Evolutionary conservation across 2,797 vertebrate species (phyloP), one percentile per base, ranked within the genome.

Genomic region (Phyllotis vaccarum): DNA sequence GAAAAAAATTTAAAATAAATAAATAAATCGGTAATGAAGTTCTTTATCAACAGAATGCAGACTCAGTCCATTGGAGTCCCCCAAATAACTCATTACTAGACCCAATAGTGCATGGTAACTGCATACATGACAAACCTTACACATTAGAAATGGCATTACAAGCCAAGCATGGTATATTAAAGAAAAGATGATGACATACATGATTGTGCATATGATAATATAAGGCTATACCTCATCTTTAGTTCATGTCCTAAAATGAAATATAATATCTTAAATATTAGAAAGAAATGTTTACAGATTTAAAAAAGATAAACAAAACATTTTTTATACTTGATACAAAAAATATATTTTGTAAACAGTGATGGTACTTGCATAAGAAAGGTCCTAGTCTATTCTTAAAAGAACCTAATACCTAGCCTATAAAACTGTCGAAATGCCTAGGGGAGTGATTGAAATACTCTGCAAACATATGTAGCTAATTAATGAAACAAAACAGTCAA

Each of bases 371-470:
- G 11, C 12, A 24, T 21, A 80, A 56, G 19, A n/a, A 21, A 81
- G 12, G 12, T 54, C 3, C 11, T 5, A n/a, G 76, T 46, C 0
- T 1, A 7, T 12, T 92, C 17, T 72, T 75, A 43, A 40, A 80
- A 80, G 9, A 66, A 87, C 54, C 31, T 54, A 14, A 82, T 66
- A 86, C 12, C 37, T n/a, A 56, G 19, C 31, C 11, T 40, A 40
- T 52, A 86, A 76, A 37, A 14, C 29, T 76, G 40, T 56, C 40
- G 76, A 82, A 92, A 75, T 52, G 7, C 19, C 29, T 85, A 31
- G 89, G 17, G 92, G 94, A 64, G 56, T 72, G 66, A 24, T 46
- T 76, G 64, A 91, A 94, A 68, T 79, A 29, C 52, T 86, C 19
- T 74, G 14, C 27, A 91, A 87, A 21, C 17, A 54, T 68, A 10